Conservation (phyloP, 2,797 vertebrate genomes). For the Enteromius argenteus region DNA sequence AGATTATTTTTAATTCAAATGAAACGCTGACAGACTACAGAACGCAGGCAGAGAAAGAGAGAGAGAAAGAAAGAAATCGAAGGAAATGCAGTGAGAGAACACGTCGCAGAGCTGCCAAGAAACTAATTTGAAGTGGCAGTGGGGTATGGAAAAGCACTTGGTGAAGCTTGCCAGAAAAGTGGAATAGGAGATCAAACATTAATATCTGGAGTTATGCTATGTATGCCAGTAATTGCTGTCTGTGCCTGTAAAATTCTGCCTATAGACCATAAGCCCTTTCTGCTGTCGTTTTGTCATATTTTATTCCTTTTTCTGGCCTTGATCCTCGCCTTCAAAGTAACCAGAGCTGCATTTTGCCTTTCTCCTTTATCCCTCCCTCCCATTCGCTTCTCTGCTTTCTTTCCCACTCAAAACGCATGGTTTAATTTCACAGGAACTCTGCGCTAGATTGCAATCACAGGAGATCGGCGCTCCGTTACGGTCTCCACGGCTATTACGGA, state of each 20-base stretch:
- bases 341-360: conserved; percentile 65
- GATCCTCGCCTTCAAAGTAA: conserved; percentile 76
- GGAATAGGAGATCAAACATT: conserved; percentile 73
- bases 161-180: conserved; percentile 64
- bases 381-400: conserved; percentile 21
- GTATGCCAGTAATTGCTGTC: conserved; percentile 76
- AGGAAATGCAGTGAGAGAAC: conserved; percentile 53
- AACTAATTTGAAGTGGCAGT: conserved; percentile 59
- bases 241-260: conserved; percentile 72
- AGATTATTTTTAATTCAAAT: conserved; percentile 75
- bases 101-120: conserved; percentile 40
- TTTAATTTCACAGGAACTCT: conserved; percentile 80
- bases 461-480: conserved; percentile 70
- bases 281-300: conserved; percentile 77
- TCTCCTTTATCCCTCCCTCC: conserved; percentile 37
- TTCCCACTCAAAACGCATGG: conserved; percentile 57
- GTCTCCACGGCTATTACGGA: conserved; percentile 73
- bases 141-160: conserved; percentile 66
- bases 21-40: conserved; percentile 65
- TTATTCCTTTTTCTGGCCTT: conserved; percentile 74
- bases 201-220: conserved; percentile 67
- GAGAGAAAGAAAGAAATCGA: conserved; percentile 36
- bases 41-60: conserved; percentile 41
- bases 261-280: conserved; percentile 73
- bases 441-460: conserved; percentile 76